Evolutionary conservation across 2,888 invertebrate species (phyloP), one percentile per base, ranked within the genome.

Genomic region (Nephrotoma flavescens): DNA sequence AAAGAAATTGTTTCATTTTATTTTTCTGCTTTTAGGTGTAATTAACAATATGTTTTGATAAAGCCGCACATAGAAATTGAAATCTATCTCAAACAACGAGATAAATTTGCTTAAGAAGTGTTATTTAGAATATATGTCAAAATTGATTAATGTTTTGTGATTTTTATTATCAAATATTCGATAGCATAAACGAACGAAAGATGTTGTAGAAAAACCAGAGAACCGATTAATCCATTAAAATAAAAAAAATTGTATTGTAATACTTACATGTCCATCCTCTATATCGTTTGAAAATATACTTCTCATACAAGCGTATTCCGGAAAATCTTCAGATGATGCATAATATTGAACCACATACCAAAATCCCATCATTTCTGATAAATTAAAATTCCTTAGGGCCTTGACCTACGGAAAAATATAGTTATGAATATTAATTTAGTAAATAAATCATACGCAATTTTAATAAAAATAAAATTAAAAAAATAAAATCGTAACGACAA

Each of bases 321-420:
- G 93, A 3, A 96, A 95, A 92, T 97, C 97, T 91, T 97, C 97
- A 0, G 96, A 96, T 90, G 96, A 97, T 1, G 97, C 97, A 90
- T 96, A 97, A 91, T 97, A 97, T 90, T 97, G 96, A 19, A 97
- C 95, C 83, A 97, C 96, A 91, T 94, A 96, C 97, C 97, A 97
- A 88, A 93, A 93, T 9, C 97, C 97, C 89, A 97, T 92, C 92
- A 97, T 96, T 92, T 94, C 93, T 88, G 95, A 93, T 89, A 97
- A 92, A 92, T 96, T 95, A 90, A 97, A 96, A 92, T 96, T 96
- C 83, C 95, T 93, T 86, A 95, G 95, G 15, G 96, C 96, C 90
- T 95, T 95, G 88, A 97, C 97, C 93, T 92, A 31, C 31, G 31
- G 86, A 83, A 86, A 19, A 47, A 52, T 31, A 41, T 31, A 86